phyloP scores from a whole-genome alignment of 2,888 invertebrate genomes.

The Stegana nigrithorax region DNA sequence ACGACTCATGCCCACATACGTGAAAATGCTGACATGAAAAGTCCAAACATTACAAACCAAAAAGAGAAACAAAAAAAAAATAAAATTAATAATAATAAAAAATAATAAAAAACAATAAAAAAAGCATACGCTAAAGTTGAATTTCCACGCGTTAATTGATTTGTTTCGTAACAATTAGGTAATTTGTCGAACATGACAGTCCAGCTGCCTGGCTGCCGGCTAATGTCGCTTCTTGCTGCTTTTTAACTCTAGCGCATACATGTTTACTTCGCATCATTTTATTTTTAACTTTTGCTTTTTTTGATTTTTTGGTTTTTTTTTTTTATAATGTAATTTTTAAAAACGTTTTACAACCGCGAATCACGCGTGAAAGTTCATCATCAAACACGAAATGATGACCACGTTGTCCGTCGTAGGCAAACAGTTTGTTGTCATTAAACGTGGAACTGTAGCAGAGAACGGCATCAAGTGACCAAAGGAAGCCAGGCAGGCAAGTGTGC shows the following conservation, averaged over 20 bases:
- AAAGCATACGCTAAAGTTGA: too few relatives aligned
- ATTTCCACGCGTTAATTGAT: slow-evolving; percentile 51
- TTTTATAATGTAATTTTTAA: slow-evolving; percentile 7
- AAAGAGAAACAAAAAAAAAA: neutral
- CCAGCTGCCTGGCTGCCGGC: neutral
- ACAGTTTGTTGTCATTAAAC: neutral
- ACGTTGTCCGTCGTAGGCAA: too few relatives aligned
- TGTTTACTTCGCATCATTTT: too few relatives aligned
- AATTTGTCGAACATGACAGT: slow-evolving; percentile 33
- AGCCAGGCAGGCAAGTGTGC: neutral
- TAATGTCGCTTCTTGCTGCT: too few relatives aligned
- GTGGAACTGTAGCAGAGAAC: neutral
- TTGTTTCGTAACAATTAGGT: slow-evolving; percentile 61
- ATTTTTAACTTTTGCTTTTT: too few relatives aligned
- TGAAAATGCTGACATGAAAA: too few relatives aligned
- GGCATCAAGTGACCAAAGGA: neutral
- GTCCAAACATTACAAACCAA: neutral
- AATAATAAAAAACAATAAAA: too few relatives aligned
- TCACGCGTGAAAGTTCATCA: slow-evolving; percentile 19
- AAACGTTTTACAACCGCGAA: slow-evolving; percentile 15
- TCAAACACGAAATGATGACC: neutral
- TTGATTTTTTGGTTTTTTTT: too few relatives aligned
- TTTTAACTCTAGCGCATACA: too few relatives aligned
- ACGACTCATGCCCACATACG: too few relatives aligned
- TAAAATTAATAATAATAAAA: too few relatives aligned